Evolutionary conservation across 2,797 vertebrate species (phyloP), one percentile per base, ranked within the genome.

Genomic region (Champsocephalus esox): DNA sequence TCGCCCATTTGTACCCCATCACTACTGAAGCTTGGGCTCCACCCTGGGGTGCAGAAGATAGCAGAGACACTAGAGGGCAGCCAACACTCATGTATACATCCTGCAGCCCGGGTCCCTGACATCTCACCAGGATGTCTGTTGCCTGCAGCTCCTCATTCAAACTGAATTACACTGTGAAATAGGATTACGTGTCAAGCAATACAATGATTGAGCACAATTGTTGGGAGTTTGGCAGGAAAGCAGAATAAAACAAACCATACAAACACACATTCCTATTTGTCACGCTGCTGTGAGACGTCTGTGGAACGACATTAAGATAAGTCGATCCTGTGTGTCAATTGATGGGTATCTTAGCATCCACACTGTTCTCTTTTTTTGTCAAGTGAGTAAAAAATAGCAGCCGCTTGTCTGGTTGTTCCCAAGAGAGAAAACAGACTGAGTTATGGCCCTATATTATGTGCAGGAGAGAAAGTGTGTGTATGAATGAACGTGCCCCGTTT

Each of bases 171-270:
- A 85, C 89, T 81, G 89, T 93, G 90, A 91, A 92, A 94, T 88
- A 66, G 90, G 93, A 93, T 94, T 93, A 94, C 85, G 87, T 88
- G 88, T 90, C 87, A 78, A 91, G 90, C 87, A 93, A 91, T 87
- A 90, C 85, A 80, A 91, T 92, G 90, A 92, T 90, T 90, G 88
- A 92, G 89, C 85, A 83, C 86, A 88, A 92, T 88, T 88, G 87
- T 88, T 85, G 79, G 51, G 59, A 73, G 79, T 91, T 86, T 92
- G 88, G 90, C 88, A 89, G 72, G 65, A 86, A 73, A 79, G 64
- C 28, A 9, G 79, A 78, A 78, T 79, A 80, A 81, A 87, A 78
- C 70, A 66, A 82, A 80, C 84, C 55, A 68, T 10, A 89, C 87
- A 90, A 88, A 91, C 89, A 86, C 32, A 24, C 63, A 21, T 82